A percentile compares a stretch with the other conserved stretches of the same genome.
phyloP scores from a whole-genome alignment of 2,888 invertebrate species.

The Lepetodrilus schrolli region DNA sequence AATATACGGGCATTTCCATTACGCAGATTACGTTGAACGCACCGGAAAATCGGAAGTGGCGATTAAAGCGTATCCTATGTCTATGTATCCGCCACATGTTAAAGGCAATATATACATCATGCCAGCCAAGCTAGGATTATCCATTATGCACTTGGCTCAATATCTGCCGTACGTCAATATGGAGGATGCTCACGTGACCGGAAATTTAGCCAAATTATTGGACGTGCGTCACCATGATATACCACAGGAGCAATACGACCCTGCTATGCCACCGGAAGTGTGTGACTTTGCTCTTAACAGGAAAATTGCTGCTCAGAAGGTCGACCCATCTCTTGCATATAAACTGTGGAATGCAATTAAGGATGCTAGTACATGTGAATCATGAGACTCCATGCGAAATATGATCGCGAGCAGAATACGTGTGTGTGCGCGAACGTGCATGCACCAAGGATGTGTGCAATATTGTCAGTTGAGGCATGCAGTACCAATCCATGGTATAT shows the following conservation, averaged over 20 bases:
- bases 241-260: slow-evolving; percentile 1
- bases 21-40: slow-evolving; percentile 31
- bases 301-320: slow-evolving; percentile 19
- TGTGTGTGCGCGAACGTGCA: too few species aligned
- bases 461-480: too few species aligned
- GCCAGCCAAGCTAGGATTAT: slow-evolving; percentile 43
- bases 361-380: too few species aligned
- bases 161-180: slow-evolving; percentile 54
- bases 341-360: not conserved
- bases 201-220: slow-evolving; percentile 48
- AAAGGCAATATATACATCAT: slow-evolving; percentile 54
- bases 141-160: slow-evolving; percentile 47
- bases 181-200: slow-evolving; percentile 62
- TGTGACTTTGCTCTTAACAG: slow-evolving; percentile 20
- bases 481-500: too few species aligned
- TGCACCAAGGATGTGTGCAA: too few species aligned
- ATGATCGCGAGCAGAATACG: too few species aligned
- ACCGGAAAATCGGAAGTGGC: slow-evolving; percentile 48
- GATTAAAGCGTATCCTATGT: slow-evolving; percentile 40
- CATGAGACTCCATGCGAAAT: too few species aligned
- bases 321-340: not conserved
- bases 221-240: slow-evolving; percentile 18
- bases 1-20: slow-evolving; percentile 19
- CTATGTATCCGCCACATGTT: slow-evolving; percentile 48
- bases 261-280: not conserved